phyloP scores from a whole-genome alignment of 2,113 vertebrate species.

The Nipponia nippon region DNA sequence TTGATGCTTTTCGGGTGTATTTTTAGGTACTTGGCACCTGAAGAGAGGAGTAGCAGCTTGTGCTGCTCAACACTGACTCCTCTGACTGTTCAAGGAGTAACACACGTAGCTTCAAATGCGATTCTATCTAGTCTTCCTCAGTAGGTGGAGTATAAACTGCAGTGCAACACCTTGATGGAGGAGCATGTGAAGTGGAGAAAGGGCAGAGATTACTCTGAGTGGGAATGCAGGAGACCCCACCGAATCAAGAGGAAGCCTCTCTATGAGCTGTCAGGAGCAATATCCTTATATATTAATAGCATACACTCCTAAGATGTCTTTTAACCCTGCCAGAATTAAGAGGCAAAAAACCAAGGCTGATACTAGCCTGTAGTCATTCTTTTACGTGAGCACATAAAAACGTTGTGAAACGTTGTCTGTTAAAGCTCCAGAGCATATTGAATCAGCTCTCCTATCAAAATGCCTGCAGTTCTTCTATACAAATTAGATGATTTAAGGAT shows the following conservation, averaged over 20 bases:
- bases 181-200: neutral
- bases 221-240: neutral
- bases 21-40: conserved; percentile 59
- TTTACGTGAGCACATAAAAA: neutral
- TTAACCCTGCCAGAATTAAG: neutral
- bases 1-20: conserved; percentile 63
- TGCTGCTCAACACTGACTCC: conserved; percentile 72
- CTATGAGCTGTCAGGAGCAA: neutral
- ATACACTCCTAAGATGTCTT: neutral
- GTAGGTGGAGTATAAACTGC: neutral
- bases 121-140: neutral
- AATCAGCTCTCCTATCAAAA: neutral
- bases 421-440: neutral
- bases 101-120: neutral
- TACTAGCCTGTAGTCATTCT: neutral
- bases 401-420: neutral
- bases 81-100: conserved; percentile 35
- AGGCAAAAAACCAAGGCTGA: neutral
- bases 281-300: neutral
- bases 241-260: neutral
- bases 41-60: conserved; percentile 22
- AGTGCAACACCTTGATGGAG: neutral
- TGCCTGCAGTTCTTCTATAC: neutral
- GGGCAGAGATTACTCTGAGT: neutral
- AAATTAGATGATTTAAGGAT: neutral